Conservation (phyloP, 2,888 invertebrate species). For the Calameuta filiformis region DNA sequence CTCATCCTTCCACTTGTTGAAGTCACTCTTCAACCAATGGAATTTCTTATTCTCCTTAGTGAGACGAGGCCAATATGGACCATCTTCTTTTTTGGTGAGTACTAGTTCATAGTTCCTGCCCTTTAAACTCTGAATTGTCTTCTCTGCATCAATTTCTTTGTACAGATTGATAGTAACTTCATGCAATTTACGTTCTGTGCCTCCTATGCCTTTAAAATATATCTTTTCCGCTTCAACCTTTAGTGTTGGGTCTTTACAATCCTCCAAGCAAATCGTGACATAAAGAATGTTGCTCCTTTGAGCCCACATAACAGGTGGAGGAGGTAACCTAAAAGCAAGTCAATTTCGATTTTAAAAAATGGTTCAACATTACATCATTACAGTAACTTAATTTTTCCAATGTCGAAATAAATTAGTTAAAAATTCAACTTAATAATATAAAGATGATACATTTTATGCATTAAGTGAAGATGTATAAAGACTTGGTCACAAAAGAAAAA, state of each 20-base stretch:
- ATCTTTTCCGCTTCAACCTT: slow-evolving; percentile 74
- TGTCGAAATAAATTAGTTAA: neutral
- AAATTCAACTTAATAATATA: neutral
- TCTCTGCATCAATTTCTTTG: slow-evolving; percentile 84
- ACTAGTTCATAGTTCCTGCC: slow-evolving; percentile 82
- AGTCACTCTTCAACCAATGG: slow-evolving; percentile 97
- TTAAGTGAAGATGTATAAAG: neutral
- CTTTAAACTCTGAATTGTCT: slow-evolving; percentile 77
- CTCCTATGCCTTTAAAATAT: slow-evolving; percentile 87
- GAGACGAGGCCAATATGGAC: slow-evolving; percentile 89
- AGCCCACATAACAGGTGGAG: slow-evolving; percentile 94
- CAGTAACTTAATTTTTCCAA: neutral
- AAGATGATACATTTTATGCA: neutral
- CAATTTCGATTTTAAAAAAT: neutral
- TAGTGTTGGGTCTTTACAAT: slow-evolving; percentile 85
- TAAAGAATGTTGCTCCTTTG: slow-evolving; percentile 86
- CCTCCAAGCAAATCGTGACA: slow-evolving; percentile 91
- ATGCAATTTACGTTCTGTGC: slow-evolving; percentile 85
- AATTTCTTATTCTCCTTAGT: slow-evolving; percentile 90
- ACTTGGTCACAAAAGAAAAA: neutral
- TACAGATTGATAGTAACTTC: slow-evolving; percentile 90
- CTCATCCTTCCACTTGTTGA: slow-evolving; percentile 98
- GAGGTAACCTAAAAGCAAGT: slow-evolving; percentile 69
- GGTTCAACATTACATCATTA: neutral
- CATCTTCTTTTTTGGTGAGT: slow-evolving; percentile 75